Evolutionary conservation across 2,888 invertebrate genomes (phyloP), one percentile per base, ranked within the genome.

Genomic region (Chrysotoxum bicinctum): DNA sequence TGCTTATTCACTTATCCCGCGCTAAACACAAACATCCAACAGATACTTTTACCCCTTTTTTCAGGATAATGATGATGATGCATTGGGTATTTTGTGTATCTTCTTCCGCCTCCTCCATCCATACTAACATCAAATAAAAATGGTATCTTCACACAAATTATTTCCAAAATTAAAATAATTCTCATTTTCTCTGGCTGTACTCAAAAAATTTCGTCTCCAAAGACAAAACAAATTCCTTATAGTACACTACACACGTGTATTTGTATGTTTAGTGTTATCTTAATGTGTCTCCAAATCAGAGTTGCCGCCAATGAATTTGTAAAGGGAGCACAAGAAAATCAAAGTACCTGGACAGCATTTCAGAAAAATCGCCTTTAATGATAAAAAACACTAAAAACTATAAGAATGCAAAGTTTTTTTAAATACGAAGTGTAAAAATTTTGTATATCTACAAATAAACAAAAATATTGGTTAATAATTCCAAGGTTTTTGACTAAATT

Each of bases 161-260:
- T 74, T 83, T 70, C 50, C 78, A 48, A 64, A 78, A 64, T 75
- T 60, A 75, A 79, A 84, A 66, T 64, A 52, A 70, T 79, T 75
- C 62, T 75, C 62, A 54, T 45, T 40, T 45, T 69, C 66, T 40
- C 66, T 40, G 26, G 16, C 16, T 43, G 5, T 26, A 45, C 43
- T 32, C 10, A 21, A 50, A 21, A 50, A 75, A 62, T 70, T 74
- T 32, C 79, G 84, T 79, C 79, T 12, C 79, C 74, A 75, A 78
- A 75, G 14, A 32, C 45, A 45, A 64, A 64, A 30, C 19, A 70
- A 54, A 56, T 69, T 68, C 16, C 30, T 48, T 23, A n/a, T n/a
- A 48, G 1, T 43, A 68, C 26, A 26, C 26, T 16, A 52, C 37
- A 50, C 48, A n/a, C 7, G 40, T 37, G 62, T 74, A 14, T 69